Base-by-base conservation (phyloP, 2,888 invertebrate species). In the Biston betularia region DNA sequence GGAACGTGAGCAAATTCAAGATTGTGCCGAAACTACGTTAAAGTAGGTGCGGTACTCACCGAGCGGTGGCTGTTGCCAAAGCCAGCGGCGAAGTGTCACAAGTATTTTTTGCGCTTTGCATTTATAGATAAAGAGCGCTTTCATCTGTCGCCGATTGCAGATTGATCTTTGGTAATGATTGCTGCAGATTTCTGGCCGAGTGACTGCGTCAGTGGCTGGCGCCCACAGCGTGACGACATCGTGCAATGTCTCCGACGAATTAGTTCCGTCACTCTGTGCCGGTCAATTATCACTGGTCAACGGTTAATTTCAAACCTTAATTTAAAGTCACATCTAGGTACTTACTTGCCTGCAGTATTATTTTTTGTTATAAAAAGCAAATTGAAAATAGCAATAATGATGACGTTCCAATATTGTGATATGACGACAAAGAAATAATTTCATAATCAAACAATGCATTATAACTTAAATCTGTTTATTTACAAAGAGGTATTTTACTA, bases 111-210 rank as follows among this genome's bases (percentile, higher is more conserved):
- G 88, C 83, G 78, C 84, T 81, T 86, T 81, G 87, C 87, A 89
- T 93, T 93, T 93, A 93, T 93, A 93, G 89, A 92, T 87, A 89
- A 64, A 89, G 77, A 83, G 79, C 84, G 83, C 89, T 92, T 90
- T 92, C 91, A 88, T 89, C 88, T 86, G 82, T 79, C 77, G 83
- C 79, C 86, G 88, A 88, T 93, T 93, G 87, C 93, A 88, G 87
- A 85, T 82, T 75, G 84, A 84, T 89, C 85, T 93, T 89, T 92
- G 80, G 93, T 90, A 93, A 93, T 89, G 83, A 79, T 89, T 90
- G 88, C 88, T 84, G 85, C 83, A 84, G 85, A 86, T 93, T 93
- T 93, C 92, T 93, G 93, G 92, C 81, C 88, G 92, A 92, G 81
- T 90, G 92, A 81, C 79, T 81, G 85, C 79, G 87, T 77, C 84